Base-by-base conservation (phyloP, 2,113 vertebrate species). In the Myanophis thanlyinensis region DNA sequence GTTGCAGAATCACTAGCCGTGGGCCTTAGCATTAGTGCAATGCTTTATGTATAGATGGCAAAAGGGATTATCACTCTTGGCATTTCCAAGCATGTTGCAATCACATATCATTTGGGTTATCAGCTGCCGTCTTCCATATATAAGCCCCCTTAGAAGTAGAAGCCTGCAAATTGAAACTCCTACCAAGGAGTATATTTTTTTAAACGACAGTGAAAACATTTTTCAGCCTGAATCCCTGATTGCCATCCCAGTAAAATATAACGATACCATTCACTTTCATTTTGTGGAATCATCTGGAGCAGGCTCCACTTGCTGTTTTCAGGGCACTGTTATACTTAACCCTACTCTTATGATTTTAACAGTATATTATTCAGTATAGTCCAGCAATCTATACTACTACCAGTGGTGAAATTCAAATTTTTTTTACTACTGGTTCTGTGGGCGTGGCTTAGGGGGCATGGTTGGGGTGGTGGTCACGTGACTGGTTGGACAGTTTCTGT, bases 1-100 rank as follows among this genome's bases (percentile, higher is more conserved):
- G 51, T 90, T 49, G 91, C 93, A 85, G 87, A 93, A 91, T 91
- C 96, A 44, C 51, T 92, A 44, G 89, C 92, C 8, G 1, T 94
- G 91, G 1, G 0, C 90, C 94, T 94, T 13, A 27, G 67, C 53
- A 18, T 49, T 51, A 67, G 30, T 22, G 53, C 46, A 89, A 15
- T 52, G 48, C 46, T 67, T 54, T 89, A 86, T 94, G 62, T 91
- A 92, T 87, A 62, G 1, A 52, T 51, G 48, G 73, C 86, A n/a
- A 80, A 93, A 94, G 20, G 40, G 62, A 35, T 67, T 9, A 3
- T 3, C 93, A 35, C 30, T 15, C 25, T 12, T 51, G 53, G 92
- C 1, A 51, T 15, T 91, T 53, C 53, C 52, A 86, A 53, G 11
- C 54, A 22, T n/a, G 46, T 44, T 80, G 35, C 73, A 48, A 30